phyloP scores from a whole-genome alignment of 2,113 vertebrate genomes.

The Sylvietta virens region DNA sequence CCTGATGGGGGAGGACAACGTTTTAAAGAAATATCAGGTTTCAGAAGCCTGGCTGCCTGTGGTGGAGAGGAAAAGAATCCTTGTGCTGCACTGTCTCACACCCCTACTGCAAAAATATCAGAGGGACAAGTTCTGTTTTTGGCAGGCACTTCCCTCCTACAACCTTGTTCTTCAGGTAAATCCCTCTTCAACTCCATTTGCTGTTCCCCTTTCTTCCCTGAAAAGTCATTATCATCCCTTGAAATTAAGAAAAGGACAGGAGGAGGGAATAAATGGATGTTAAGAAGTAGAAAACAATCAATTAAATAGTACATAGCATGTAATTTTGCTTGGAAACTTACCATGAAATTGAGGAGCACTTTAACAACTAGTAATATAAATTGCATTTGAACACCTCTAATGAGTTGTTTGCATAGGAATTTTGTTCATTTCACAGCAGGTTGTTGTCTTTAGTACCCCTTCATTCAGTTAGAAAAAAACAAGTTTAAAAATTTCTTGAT shows the following conservation, averaged over 20 bases:
- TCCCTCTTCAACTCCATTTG: slow-evolving; percentile 6
- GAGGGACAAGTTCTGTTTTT: slow-evolving; percentile 15
- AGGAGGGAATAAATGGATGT: slow-evolving; percentile 69
- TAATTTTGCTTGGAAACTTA: slow-evolving; percentile 79
- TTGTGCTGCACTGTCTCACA: not conserved
- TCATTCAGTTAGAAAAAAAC: slow-evolving; percentile 37
- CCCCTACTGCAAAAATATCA: not conserved
- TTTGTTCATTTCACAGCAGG: slow-evolving; percentile 67
- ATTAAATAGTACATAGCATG: slow-evolving; percentile 74
- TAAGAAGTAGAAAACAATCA: slow-evolving; percentile 79
- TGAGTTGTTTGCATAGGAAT: slow-evolving; percentile 74
- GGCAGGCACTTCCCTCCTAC: slow-evolving; percentile 48
- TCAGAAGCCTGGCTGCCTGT: not conserved
- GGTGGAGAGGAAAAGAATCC: not conserved
- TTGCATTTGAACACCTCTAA: slow-evolving; percentile 73
- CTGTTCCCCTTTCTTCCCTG: not conserved
- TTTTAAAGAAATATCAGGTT: not conserved
- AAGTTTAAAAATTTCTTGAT: not conserved
- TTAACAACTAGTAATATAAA: slow-evolving; percentile 77
- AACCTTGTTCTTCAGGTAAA: slow-evolving; percentile 64
- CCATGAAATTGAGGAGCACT: slow-evolving; percentile 71
- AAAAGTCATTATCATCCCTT: slow-evolving; percentile 64
- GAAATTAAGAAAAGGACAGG: slow-evolving; percentile 57
- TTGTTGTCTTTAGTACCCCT: slow-evolving; percentile 57
- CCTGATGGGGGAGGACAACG: not conserved